Conservation (phyloP, 1,140 invertebrate species). For the Eurosta solidaginis region DNA sequence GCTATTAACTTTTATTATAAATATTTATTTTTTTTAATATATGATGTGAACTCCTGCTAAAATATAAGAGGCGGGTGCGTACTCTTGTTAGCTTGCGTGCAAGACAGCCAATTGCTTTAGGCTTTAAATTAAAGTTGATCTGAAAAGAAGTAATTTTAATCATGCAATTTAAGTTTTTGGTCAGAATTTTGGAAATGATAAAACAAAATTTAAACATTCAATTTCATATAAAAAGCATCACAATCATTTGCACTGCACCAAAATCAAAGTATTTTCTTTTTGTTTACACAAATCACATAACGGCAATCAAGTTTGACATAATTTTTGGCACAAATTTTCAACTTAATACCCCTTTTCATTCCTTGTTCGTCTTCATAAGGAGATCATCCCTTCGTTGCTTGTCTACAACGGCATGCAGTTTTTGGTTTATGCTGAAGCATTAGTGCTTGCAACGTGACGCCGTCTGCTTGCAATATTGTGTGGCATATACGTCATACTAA, state of each 20-base stretch:
- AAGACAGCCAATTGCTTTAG: no score
- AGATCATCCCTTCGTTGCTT: neutral
- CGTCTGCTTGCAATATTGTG: neutral
- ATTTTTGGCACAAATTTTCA: neutral
- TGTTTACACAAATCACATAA: neutral
- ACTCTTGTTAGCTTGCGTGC: no score
- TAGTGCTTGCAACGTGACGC: slow-evolving; percentile 10
- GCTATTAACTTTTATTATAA: no score
- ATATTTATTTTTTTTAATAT: no score
- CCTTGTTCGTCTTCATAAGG: neutral
- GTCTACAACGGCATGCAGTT: neutral
- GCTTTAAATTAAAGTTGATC: no score
- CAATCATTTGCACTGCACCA: neutral
- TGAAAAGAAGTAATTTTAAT: no score
- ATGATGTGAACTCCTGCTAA: no score
- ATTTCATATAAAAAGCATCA: neutral
- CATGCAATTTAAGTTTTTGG: no score
- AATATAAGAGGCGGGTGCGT: no score
- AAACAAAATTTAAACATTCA: neutral
- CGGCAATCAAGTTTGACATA: neutral
- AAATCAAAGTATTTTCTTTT: neutral
- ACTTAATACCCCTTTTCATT: slow-evolving; percentile 15
- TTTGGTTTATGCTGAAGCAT: neutral
- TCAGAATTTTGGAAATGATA: no score
- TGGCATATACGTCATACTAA: slow-evolving; percentile 15